Evolutionary conservation across 2,797 vertebrate species (phyloP), one percentile per base, ranked within the genome.

Genomic region (Sebastes nivosus): DNA sequence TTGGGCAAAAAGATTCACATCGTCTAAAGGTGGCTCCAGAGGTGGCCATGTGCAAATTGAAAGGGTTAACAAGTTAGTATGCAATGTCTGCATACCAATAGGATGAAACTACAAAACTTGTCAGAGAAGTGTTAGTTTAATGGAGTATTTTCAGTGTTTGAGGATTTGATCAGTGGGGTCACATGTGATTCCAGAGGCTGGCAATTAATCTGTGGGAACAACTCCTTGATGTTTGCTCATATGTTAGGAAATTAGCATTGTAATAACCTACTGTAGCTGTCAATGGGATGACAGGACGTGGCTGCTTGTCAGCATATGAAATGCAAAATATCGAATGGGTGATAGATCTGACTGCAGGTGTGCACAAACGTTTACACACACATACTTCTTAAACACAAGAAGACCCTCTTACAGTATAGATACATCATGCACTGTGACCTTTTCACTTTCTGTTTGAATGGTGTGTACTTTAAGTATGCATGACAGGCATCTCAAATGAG

Each of bases 401-500:
- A 72, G 29, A 24, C 76, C 61, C 75, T 78, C 70, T 4, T 18
- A 46, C 42, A 46, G 42, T 18, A 38, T 10, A 66, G 72, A 76
- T 71, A 20, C 73, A 79, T 77, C 46, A 8, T 18, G n/a, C 34
- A 8, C 60, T 24, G 65, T 75, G 79, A 84, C 81, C 86, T 90
- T 94, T 91, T 87, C 78, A 24, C 66, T 80, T 79, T 72, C 34
- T 14, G 8, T 90, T 70, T 80, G 27, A 81, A 34, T 61, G 24
- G 66, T 58, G 74, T 78, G 84, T 42, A n/a, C 72, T 85, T 82
- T 72, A 73, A 88, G 55, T 79, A 12, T 85, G 34, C 55, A 67
- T 82, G 90, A 82, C 86, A 68, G 81, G 82, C 75, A 69, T 83
- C 69, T 74, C 54, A 60, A 85, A 89, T 70, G 58, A 88, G 72